Conservation (phyloP, 2,797 vertebrate genomes). For the Pempheris klunzingeri region DNA sequence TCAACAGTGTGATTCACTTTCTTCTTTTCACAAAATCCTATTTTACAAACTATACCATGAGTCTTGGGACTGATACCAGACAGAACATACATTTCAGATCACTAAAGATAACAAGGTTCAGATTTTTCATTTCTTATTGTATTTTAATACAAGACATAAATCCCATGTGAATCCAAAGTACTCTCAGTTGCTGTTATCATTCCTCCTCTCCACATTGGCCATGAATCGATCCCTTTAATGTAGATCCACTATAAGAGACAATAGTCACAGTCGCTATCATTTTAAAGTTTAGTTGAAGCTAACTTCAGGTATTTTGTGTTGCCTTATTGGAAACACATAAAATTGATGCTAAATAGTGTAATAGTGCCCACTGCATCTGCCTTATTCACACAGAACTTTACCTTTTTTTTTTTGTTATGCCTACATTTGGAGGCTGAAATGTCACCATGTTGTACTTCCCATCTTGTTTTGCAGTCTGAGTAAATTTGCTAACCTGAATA, state of each 20-base stretch:
- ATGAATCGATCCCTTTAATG: background rate
- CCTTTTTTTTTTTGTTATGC: too few species aligned
- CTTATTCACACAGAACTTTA: too few species aligned
- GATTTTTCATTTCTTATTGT: too few species aligned
- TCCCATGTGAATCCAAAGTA: background rate
- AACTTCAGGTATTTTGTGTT: too few species aligned
- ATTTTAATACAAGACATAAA: background rate
- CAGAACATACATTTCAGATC: background rate
- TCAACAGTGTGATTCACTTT: background rate
- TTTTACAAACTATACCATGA: background rate
- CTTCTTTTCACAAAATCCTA: background rate
- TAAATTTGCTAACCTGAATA: background rate
- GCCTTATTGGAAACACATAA: too few species aligned
- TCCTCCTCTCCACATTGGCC: background rate
- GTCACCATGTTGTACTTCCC: too few species aligned
- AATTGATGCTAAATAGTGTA: too few species aligned
- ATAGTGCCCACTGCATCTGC: too few species aligned
- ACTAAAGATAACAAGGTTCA: background rate
- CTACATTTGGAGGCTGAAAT: too few species aligned
- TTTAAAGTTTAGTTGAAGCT: background rate
- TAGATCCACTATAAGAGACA: background rate
- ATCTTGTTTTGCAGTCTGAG: too few species aligned
- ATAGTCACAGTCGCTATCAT: background rate
- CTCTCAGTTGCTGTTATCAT: background rate
- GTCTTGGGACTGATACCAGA: background rate